Evolutionary conservation across 2,113 vertebrate species (phyloP), one percentile per base, ranked within the genome.

Genomic region (Seriola rivoliana): DNA sequence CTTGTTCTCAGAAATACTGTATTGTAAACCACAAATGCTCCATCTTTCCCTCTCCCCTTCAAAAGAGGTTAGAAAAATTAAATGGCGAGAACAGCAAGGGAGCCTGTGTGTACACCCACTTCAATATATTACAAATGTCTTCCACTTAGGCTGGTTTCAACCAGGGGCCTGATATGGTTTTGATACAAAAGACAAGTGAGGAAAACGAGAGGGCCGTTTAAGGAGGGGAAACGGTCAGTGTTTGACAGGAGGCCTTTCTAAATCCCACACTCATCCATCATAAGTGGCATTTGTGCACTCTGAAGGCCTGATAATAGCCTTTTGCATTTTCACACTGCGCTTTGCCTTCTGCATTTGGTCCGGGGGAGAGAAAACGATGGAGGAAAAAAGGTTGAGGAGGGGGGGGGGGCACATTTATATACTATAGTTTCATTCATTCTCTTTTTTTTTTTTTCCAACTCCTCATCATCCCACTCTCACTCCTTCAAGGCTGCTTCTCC

Each of bases 71-170:
- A 93, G 90, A 90, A 96, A 29, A 96, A 96, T 95, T 90, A 94
- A 95, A 94, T 94, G 94, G 95, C 89, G 93, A 92, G 74, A 94
- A 88, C 92, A 88, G 92, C 95, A 92, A 88, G 95, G 96, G 95
- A 95, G 94, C 48, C 29, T 62, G 57, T 23, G 85, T 55, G 86
- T 80, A 36, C 65, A 73, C 71, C 93, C 85, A 91, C 92, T 84
- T 93, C 94, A 91, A 57, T 85, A 94, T 94, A 95, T 95, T 95
- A 94, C 94, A 94, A 95, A 95, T 93, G 93, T 92, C 88, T 93
- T 94, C 93, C 94, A 93, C 90, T 94, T 73, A 71, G 91, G 84
- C 90, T 90, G 38, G 67, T 90, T 95, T 94, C 93, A 94, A 91
- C 89, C 86, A 54, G 93, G 89, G 91, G 58, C 71, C 85, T 82